phyloP scores from a whole-genome alignment of 1,140 invertebrate species.

The Bathynomus jamesi region DNA sequence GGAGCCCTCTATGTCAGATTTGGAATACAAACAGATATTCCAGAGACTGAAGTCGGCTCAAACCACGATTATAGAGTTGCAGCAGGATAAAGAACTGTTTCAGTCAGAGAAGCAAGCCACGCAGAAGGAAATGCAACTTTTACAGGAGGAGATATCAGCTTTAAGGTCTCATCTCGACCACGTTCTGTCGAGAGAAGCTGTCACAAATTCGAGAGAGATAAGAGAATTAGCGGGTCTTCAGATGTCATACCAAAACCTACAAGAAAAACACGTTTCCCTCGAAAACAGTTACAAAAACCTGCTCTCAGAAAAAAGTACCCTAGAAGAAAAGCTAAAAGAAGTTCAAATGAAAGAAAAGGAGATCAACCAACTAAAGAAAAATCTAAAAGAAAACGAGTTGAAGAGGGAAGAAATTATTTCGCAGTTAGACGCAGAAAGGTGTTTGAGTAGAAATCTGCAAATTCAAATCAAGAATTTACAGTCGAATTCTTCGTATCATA shows the following conservation, averaged over 20 bases:
- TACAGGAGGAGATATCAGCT: constrained; percentile 33
- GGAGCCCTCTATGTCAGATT: background rate
- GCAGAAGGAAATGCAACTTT: constrained; percentile 30
- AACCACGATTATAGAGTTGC: constrained; percentile 6
- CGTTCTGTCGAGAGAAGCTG: constrained; percentile 36
- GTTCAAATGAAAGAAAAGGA: background rate
- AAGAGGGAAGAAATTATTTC: background rate
- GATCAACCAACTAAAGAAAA: background rate
- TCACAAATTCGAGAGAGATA: background rate
- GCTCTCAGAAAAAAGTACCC: constrained; percentile 1
- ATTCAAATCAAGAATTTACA: background rate
- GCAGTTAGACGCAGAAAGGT: background rate
- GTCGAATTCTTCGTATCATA: background rate
- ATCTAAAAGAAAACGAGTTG: background rate
- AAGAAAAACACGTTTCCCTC: background rate
- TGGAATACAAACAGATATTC: background rate
- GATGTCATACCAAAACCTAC: background rate
- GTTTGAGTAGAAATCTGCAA: background rate
- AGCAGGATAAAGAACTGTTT: constrained; percentile 11
- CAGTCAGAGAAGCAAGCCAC: constrained; percentile 25
- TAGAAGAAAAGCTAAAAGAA: background rate
- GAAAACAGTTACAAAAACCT: background rate
- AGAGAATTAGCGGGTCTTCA: background rate
- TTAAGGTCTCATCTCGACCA: constrained; percentile 21
- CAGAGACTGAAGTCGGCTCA: constrained; percentile 41